These are phyloP conservation scores for Lepidochitona cinerea DNA, from an alignment of 2,888 invertebrate species.

Conservation along the genomic window DNA sequence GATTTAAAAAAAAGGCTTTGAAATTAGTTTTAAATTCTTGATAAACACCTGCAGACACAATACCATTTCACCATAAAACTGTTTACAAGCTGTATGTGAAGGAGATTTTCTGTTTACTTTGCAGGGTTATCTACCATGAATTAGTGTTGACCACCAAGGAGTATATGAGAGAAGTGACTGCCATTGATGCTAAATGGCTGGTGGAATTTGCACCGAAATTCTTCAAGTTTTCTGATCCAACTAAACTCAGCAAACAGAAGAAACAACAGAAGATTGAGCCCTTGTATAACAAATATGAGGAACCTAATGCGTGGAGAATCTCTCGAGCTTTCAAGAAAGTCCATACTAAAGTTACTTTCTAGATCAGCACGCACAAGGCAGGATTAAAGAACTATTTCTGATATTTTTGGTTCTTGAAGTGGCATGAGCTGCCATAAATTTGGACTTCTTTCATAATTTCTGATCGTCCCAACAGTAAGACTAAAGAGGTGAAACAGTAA, in stretches of 20 bases:
- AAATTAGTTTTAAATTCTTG: no score
- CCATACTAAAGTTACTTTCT: conserved; percentile 71
- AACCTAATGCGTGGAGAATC: conserved; percentile 99
- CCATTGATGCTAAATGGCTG: conserved; percentile 81
- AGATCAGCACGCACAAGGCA: no score
- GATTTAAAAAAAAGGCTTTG: no score
- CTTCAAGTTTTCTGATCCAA: conserved; percentile 98
- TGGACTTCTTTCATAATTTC: no score
- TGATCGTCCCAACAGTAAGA: no score
- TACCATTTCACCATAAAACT: no score
- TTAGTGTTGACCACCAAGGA: conserved; percentile 98
- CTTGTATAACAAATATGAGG: conserved; percentile 98
- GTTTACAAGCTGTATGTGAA: no score
- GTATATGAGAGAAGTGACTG: conserved; percentile 95
- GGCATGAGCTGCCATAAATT: no score
- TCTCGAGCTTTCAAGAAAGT: conserved; percentile 75
- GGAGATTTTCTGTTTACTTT: not conserved
- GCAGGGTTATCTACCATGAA: conserved; percentile 97
- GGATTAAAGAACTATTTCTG: no score
- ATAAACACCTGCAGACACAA: no score
- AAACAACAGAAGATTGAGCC: conserved; percentile 98
- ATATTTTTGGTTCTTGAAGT: no score
- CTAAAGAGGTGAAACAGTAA: no score
- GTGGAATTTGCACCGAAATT: conserved; percentile 99
- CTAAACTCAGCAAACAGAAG: conserved; percentile 98